Base-by-base conservation (phyloP, 2,888 invertebrate species). In the Abscondita cerata region DNA sequence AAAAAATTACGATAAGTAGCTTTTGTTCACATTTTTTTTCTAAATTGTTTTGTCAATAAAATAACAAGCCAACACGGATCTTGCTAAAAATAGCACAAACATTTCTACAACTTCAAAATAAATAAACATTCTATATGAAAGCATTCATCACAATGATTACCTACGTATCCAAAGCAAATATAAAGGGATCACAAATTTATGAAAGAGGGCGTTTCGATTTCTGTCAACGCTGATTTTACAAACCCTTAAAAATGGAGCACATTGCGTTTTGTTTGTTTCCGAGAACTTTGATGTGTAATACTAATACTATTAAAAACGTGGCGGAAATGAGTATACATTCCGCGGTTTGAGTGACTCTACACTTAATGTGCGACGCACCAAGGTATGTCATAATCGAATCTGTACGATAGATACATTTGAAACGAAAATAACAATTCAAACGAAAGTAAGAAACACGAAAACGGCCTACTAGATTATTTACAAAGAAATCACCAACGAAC, bases 301-400 rank as follows among this genome's bases (percentile, higher is more conserved):
- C 16, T 13, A 4, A 9, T 18, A 13, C n/a, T n/a, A n/a, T n/a
- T 12, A 47, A 13, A 13, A 12, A 52, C 19, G 20, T 46, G 46
- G 52, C 62, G 62, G 62, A 62, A 62, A 56, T 52, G 47, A 55
- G 50, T 52, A 47, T 57, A 56, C 62, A 62, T 62, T 62, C 62
- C 62, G 62, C 62, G 62, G 62, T 62, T 62, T 41, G 13, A 12
- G n/a, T 16, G 12, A 46, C 58, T 44, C 52, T 52, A 47, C 8
- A 16, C 41, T 9, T 9, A 36, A 36, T 36, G 3, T 36, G 4
- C 12, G 3, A n/a, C 11, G 11, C 12, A 11, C 11, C 3, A 25
- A 25, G 2, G 3, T 36, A 41, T 13, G 13, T 13, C 41, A 13
- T 15, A 41, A 41, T 16, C 41, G 41, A 16, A 16, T 44, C 44